These are phyloP conservation scores for Enteromius thamalakanensis DNA, from an alignment of 2,797 vertebrate species.

Conservation along the genomic window DNA sequence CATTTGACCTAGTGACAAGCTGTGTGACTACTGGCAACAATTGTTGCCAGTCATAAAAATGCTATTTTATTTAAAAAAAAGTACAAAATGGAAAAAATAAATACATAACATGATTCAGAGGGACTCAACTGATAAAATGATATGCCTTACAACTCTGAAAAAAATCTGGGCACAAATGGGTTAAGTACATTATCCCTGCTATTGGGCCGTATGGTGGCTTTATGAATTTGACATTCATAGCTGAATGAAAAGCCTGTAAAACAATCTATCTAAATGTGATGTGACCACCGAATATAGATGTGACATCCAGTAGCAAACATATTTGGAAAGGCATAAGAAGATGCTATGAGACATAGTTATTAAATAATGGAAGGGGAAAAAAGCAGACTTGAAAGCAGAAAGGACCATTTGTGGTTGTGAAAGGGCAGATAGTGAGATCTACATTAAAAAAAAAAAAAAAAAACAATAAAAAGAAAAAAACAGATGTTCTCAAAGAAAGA, in stretches of 20 bases:
- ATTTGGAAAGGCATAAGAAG: neutral
- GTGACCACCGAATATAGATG: conserved; percentile 6
- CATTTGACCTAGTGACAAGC: too few relatives aligned
- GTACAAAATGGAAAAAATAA: too few relatives aligned
- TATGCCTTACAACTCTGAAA: too few relatives aligned
- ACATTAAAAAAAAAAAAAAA: too few relatives aligned
- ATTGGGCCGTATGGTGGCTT: neutral
- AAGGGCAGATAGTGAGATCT: conserved; percentile 9
- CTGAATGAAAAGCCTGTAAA: conserved; percentile 7
- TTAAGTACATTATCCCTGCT: neutral
- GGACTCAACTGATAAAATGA: too few relatives aligned
- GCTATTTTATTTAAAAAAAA: too few relatives aligned
- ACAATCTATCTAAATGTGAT: neutral
- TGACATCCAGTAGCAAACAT: conserved; percentile 9
- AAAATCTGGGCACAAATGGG: too few relatives aligned
- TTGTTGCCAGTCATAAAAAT: too few relatives aligned
- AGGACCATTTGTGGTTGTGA: neutral
- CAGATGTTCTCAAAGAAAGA: conserved; percentile 67
- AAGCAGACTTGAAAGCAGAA: neutral
- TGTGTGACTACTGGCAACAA: too few relatives aligned
- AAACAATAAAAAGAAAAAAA: neutral
- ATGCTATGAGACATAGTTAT: neutral
- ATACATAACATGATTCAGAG: too few relatives aligned
- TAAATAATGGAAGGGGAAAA: conserved; percentile 1
- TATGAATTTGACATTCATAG: neutral